phyloP scores from a whole-genome alignment of 2,113 vertebrate species.

The Terrapene triunguis region DNA sequence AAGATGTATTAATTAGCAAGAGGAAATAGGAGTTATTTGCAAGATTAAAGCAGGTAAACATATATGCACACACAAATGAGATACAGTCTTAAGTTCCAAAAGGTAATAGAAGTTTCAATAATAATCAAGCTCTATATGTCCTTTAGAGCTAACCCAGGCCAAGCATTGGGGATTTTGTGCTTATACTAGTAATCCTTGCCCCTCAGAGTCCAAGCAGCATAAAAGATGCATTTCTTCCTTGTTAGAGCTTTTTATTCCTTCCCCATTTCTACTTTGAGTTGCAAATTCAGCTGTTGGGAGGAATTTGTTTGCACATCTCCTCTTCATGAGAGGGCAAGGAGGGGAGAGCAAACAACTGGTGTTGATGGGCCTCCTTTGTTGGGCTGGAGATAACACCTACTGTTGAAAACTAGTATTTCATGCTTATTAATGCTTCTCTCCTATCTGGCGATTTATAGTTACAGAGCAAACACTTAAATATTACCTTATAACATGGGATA shows the following conservation, averaged over 20 bases:
- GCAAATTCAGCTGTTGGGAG: neutral
- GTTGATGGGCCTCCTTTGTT: neutral
- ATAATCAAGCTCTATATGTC: neutral
- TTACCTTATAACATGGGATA: neutral
- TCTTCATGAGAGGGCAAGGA: neutral
- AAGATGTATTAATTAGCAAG: neutral
- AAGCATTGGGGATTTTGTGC: neutral
- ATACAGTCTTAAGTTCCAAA: neutral
- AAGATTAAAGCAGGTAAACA: neutral
- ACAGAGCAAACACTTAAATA: neutral
- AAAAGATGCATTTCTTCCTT: neutral
- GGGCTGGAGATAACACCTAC: neutral
- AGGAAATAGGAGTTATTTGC: neutral
- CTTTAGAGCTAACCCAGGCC: neutral
- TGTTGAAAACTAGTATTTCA: neutral
- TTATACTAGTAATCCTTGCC: neutral
- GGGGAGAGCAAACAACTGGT: neutral
- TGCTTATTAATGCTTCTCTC: neutral
- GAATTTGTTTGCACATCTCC: neutral
- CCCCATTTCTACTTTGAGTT: neutral
- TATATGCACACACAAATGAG: neutral
- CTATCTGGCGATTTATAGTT: neutral
- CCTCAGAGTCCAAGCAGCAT: neutral
- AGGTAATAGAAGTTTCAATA: neutral
- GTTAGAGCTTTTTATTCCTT: neutral